A percentile compares a stretch with the other conserved stretches of the same genome.
Conservation (phyloP, 1,140 invertebrate species). For the Lucilia sericata region DNA sequence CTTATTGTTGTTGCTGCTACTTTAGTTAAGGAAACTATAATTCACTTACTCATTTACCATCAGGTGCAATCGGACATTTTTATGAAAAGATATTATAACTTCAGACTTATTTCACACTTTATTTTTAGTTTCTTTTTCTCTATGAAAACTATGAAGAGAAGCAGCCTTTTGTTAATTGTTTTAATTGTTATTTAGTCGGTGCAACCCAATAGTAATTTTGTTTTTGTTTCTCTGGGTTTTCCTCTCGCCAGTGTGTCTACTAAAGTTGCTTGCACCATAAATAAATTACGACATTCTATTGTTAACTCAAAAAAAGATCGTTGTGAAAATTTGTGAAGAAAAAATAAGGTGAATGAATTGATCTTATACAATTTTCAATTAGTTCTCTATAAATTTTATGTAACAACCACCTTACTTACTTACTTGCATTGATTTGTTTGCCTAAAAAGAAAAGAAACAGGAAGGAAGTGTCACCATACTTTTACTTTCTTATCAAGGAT, state of each 20-base stretch:
- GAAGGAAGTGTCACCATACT: constrained; percentile 19
- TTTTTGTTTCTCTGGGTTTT: neutral
- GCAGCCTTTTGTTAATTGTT: constrained; percentile 8
- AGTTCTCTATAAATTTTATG: neutral
- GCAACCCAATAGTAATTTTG: neutral
- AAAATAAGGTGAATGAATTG: neutral
- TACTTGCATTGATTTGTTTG: neutral
- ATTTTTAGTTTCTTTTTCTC: neutral
- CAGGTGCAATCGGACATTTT: constrained; percentile 5
- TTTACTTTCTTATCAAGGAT: neutral
- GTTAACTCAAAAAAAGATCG: neutral
- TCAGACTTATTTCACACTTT: constrained; percentile 20
- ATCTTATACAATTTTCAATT: constrained; percentile 16
- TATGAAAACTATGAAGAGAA: neutral
- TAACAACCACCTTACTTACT: neutral
- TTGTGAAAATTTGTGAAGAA: neutral
- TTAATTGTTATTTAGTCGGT: neutral
- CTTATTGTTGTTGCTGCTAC: neutral
- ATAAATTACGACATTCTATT: neutral
- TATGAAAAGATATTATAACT: neutral
- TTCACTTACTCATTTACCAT: neutral
- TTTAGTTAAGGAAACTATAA: neutral
- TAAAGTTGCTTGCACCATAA: neutral
- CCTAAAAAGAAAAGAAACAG: neutral
- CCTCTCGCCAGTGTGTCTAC: neutral